Evolutionary conservation across 2,888 invertebrate species (phyloP), one percentile per base, ranked within the genome.

Genomic region (Heterodera filipjevi): DNA sequence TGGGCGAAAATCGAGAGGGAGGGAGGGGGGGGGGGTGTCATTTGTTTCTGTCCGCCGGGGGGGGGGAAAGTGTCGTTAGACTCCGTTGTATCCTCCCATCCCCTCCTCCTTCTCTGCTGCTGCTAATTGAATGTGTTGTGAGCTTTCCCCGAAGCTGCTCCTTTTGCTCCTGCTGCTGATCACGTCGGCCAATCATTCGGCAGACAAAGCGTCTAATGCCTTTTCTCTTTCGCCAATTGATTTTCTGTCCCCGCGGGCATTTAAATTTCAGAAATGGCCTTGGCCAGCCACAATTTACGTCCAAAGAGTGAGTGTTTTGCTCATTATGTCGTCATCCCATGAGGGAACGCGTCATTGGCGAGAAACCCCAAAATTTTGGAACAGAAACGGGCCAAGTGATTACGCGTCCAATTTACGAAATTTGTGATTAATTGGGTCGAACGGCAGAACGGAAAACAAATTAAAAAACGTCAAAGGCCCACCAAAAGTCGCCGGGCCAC

Each of bases 321-420:
- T 12, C 27, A 6, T 53, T 27, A 5, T 59, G 59, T 59, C 59
- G 59, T 59, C 59, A 59, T 59, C 27, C 59, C 59, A 27, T 59
- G 59, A 27, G 59, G 59, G n/a, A 59, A 59, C 59, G 59, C 59
- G 59, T 59, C 59, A 59, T 59, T 59, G 59, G 12, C 49, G 49
- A 39, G 49, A 49, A 49, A 49, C 16, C 14, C 8, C 44, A 44
- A 49, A 49, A 49, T 49, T 49, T 49, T 49, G 49, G 49, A 39
- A 39, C 8, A 39, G 39, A 39, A 39, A 39, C 39, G 12, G 12
- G 12, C 39, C 8, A 39, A 39, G 39, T 12, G 39, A 39, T n/a
- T n/a, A n/a, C n/a, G n/a, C n/a, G n/a, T n/a, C n/a, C n/a, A 39
- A 39, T 39, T 39, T 6, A 39, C 39, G 39, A 39, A 39, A 39